Percentiles rank a stretch among this genome's conserved stretches.
Evolutionary conservation across 1,140 invertebrate genomes (phyloP).

Genomic region (Panagrolaimus sp.): DNA sequence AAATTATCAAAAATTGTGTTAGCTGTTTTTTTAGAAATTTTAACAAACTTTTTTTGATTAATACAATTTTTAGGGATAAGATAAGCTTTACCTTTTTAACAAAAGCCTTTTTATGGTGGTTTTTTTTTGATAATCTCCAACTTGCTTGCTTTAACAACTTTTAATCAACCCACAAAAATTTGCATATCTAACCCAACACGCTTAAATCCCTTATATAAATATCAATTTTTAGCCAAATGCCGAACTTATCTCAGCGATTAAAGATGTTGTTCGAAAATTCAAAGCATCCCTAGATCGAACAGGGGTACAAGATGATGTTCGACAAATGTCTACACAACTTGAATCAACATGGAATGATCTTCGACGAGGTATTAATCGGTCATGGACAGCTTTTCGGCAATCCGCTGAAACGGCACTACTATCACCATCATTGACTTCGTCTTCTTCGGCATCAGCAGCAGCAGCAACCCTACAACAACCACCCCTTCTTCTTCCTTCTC

Average conservation of each 20-base stretch:
- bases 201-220: neutral
- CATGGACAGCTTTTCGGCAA: slow-evolving; percentile 8
- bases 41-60: neutral
- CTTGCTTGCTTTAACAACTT: neutral
- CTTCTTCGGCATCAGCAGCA: neutral
- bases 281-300: slow-evolving; percentile 15
- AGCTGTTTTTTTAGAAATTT: neutral
- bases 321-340: neutral
- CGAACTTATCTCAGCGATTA: slow-evolving; percentile 11
- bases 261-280: slow-evolving; percentile 19
- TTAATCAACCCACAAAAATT: neutral
- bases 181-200: neutral
- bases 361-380: slow-evolving; percentile 10
- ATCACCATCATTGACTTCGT: neutral
- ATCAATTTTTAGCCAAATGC: slow-evolving; percentile 16
- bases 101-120: neutral
- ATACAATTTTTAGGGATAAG: neutral
- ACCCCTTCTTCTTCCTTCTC: neutral
- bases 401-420: slow-evolving; percentile 16
- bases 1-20: no score
- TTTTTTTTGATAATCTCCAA: neutral
- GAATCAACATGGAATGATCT: slow-evolving; percentile 16
- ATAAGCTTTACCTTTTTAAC: neutral
- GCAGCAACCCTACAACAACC: neutral
- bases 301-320: slow-evolving; percentile 17